A percentile compares a stretch with the other conserved stretches of the same genome.
These are phyloP conservation scores for Pterocles gutturalis DNA, from an alignment of 2,113 vertebrate species.

Conservation along the genomic window DNA sequence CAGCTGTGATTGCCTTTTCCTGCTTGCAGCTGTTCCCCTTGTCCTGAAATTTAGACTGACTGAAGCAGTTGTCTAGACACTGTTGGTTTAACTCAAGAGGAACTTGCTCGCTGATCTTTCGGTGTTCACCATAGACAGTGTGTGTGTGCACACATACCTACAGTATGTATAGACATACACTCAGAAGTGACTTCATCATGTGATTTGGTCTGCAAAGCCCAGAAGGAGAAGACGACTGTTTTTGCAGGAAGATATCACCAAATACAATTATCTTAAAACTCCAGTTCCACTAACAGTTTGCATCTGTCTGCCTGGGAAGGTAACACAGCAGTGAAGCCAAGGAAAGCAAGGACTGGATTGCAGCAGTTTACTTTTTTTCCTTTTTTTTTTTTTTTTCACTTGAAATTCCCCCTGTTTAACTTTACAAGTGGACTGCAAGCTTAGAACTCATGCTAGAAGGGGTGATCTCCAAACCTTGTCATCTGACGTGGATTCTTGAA, in stretches of 20 bases:
- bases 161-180: background rate
- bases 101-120: conserved; percentile 13
- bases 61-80: conserved; percentile 39
- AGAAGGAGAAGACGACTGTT: background rate
- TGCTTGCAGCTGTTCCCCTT: conserved; percentile 54
- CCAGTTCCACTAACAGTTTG: background rate
- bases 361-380: background rate
- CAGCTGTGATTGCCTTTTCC: conserved; percentile 17
- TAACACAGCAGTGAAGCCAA: background rate
- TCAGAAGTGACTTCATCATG: background rate
- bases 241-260: background rate
- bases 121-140: background rate
- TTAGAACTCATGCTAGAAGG: background rate
- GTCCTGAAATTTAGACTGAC: conserved; percentile 20
- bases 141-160: background rate
- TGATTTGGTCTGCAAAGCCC: background rate
- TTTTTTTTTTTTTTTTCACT: background rate
- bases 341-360: background rate
- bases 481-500: background rate
- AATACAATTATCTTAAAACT: background rate
- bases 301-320: conserved; percentile 8
- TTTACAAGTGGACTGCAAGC: background rate
- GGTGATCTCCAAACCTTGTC: background rate
- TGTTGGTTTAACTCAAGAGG: conserved; percentile 7
- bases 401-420: background rate